Conservation (phyloP, 2,797 vertebrate species). For the Onychomys torridus region DNA sequence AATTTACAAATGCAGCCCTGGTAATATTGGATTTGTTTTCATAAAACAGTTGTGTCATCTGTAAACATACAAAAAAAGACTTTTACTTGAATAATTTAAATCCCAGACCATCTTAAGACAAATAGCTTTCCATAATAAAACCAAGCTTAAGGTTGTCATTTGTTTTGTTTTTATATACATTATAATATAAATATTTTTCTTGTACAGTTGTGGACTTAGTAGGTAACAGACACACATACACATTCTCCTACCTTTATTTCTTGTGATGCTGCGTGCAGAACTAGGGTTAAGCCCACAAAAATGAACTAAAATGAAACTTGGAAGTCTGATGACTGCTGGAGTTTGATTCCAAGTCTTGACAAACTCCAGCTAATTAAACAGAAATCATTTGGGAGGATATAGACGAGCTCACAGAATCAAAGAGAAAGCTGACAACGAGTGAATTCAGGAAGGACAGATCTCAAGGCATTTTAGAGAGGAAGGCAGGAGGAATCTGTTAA, state of each 20-base stretch:
- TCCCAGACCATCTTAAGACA: conserved; percentile 51
- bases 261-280: conserved; percentile 16
- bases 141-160: conserved; percentile 3
- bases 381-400: conserved; percentile 2
- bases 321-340: not conserved
- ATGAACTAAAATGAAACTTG: conserved; percentile 29
- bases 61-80: conserved; percentile 56
- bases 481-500: not conserved
- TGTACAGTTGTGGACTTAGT: conserved; percentile 11
- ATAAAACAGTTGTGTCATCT: conserved; percentile 47
- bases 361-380: conserved; percentile 44
- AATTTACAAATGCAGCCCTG: conserved; percentile 35
- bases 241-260: not conserved
- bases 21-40: conserved; percentile 31
- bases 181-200: conserved; percentile 41
- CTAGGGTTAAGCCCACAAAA: not conserved
- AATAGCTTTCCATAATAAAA: conserved; percentile 38
- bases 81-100: conserved; percentile 62
- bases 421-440: not conserved
- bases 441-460: not conserved
- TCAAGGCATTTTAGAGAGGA: not conserved
- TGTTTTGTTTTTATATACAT: conserved; percentile 10
- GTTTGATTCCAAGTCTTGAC: not conserved
- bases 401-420: not conserved
- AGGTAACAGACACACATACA: not conserved